These are phyloP conservation scores for Holotrichia oblita DNA, from an alignment of 1,140 invertebrate genomes.

Conservation along the genomic window DNA sequence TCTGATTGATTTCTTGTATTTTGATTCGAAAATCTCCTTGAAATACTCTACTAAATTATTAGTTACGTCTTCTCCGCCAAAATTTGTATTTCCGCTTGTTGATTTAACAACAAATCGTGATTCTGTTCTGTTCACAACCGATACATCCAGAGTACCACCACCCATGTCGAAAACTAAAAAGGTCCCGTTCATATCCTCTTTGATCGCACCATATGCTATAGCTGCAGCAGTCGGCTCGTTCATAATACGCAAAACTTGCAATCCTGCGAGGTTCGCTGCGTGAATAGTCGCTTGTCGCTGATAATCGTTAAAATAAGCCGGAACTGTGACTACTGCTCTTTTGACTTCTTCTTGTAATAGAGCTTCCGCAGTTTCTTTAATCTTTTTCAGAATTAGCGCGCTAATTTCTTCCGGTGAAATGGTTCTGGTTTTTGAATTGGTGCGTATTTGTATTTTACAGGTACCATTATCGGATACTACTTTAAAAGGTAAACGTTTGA, in stretches of 20 bases:
- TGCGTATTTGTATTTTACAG: too few relatives aligned
- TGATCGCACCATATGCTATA: conserved; percentile 97
- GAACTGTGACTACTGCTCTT: conserved; percentile 94
- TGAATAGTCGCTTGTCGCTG: conserved; percentile 89
- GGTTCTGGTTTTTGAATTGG: too few relatives aligned
- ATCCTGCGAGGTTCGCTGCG: conserved; percentile 94
- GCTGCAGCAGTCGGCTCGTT: conserved; percentile 98
- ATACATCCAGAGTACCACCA: conserved; percentile 79
- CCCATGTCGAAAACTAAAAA: conserved; percentile 89
- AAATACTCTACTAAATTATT: conserved; percentile 90
- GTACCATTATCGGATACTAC: too few relatives aligned
- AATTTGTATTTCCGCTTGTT: conserved; percentile 93
- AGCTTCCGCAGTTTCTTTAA: conserved; percentile 65
- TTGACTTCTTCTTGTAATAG: conserved; percentile 85
- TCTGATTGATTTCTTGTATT: conserved; percentile 92
- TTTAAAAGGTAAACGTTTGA: too few relatives aligned
- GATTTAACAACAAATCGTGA: conserved; percentile 96
- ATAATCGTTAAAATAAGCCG: conserved; percentile 96
- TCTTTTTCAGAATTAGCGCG: too few relatives aligned
- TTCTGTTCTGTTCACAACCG: conserved; percentile 68
- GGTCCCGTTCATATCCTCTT: conserved; percentile 72
- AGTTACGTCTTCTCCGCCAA: conserved; percentile 96
- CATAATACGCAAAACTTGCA: conserved; percentile 87
- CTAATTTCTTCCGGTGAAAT: too few relatives aligned
- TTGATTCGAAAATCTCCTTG: conserved; percentile 90